Percentiles rank a stretch among this genome's conserved stretches.
Conservation (phyloP, 2,888 invertebrate genomes). For the Orthosia gracilis region DNA sequence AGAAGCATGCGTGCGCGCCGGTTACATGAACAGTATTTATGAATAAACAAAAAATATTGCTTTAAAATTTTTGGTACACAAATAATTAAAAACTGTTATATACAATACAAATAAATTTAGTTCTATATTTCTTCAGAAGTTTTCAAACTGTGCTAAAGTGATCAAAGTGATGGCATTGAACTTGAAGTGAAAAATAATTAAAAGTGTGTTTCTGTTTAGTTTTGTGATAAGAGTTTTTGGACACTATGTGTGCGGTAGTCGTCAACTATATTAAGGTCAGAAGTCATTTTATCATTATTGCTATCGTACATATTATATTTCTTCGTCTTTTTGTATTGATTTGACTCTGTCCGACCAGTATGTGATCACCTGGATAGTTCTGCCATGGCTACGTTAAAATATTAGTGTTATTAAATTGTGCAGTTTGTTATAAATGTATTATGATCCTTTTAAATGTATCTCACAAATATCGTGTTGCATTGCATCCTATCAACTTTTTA, state of each 20-base stretch:
- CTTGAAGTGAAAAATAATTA: not conserved
- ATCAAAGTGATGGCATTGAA: not conserved
- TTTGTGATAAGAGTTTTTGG: conserved; percentile 9
- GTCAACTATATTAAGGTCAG: conserved; percentile 69
- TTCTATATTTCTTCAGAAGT: not conserved
- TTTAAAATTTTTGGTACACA: not conserved
- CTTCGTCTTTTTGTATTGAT: not conserved
- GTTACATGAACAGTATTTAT: conserved; percentile 20
- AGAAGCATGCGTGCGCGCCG: conserved; percentile 56
- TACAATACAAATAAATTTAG: not conserved
- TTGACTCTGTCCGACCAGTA: too few relatives aligned
- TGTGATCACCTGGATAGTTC: too few relatives aligned
- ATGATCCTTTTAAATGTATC: not conserved
- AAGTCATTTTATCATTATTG: not conserved
- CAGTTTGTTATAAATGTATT: not conserved
- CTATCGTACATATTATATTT: not conserved
- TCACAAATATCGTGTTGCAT: not conserved
- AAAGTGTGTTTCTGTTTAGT: not conserved
- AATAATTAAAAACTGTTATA: not conserved
- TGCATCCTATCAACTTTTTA: not conserved
- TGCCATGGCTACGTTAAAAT: too few relatives aligned
- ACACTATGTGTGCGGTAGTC: conserved; percentile 61
- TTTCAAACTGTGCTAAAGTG: not conserved
- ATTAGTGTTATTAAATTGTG: not conserved
- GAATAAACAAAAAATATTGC: conserved; percentile 35